These are phyloP conservation scores for Oxyruncus cristatus DNA, from an alignment of 2,113 vertebrate species.

Conservation along the genomic window DNA sequence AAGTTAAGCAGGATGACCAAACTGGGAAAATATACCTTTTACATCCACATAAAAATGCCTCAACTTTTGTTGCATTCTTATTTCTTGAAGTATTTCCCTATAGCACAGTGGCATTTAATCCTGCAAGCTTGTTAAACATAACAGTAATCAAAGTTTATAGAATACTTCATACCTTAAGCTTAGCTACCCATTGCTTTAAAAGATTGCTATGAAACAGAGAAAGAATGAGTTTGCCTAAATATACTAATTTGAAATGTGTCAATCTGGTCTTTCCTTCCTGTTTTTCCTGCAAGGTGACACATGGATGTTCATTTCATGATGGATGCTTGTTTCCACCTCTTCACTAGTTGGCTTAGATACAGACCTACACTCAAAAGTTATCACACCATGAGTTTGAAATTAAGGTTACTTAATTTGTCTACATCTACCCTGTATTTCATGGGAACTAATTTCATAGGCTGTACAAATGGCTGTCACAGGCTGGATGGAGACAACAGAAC, in stretches of 20 bases:
- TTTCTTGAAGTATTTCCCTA: neutral
- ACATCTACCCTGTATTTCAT: neutral
- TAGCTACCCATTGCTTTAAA: neutral
- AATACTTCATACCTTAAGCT: neutral
- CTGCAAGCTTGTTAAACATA: neutral
- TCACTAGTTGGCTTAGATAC: neutral
- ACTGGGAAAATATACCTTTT: neutral
- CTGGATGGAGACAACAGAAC: neutral
- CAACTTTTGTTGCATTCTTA: neutral
- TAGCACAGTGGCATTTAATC: neutral
- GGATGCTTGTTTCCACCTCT: neutral
- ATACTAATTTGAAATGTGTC: neutral
- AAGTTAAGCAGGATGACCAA: neutral
- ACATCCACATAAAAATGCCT: neutral
- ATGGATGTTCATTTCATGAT: neutral
- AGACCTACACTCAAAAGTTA: neutral
- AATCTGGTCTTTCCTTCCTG: neutral
- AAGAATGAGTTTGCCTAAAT: neutral
- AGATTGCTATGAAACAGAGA: neutral
- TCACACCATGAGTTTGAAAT: neutral
- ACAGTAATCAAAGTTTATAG: neutral
- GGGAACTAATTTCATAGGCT: neutral
- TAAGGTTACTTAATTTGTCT: neutral
- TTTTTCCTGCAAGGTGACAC: neutral
- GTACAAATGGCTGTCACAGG: neutral